Evolutionary conservation across 2,888 invertebrate genomes (phyloP), one percentile per base, ranked within the genome.

Genomic region (Troglohyphantes excavatus): DNA sequence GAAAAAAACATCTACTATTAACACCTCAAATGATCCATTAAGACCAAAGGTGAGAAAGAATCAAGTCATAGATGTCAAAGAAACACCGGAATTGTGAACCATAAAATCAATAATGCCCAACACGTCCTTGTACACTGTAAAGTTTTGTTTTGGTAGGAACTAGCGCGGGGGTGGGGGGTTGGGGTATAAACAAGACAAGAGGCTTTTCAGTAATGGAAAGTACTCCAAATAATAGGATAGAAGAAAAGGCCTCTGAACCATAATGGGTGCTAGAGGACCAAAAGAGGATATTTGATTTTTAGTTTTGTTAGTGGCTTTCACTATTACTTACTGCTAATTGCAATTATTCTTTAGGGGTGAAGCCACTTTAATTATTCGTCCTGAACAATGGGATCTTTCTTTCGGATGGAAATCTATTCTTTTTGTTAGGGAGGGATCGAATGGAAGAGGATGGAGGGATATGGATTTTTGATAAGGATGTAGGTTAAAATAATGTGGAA

Each of bases 311-410:
- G 53, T n/a, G 9, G 53, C 53, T 53, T 53, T 53, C 53, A 53
- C 53, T 13, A 53, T 53, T 53, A 53, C 53, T 53, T 53, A 53
- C 53, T 53, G 53, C 53, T 53, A 53, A 53, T 53, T 53, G 53
- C 53, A 53, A 53, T 53, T 53, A 53, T 53, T n/a, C n/a, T 53
- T 53, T 53, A 17, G n/a, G n/a, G 53, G 53, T 53, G 53, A 53
- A n/a, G 53, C 17, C 53, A 53, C 53, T 53, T 53, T 53, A 53
- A 53, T 53, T 53, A 53, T 53, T 53, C 53, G 5, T 17, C 13
- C 53, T 5, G 53, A 53, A 53, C 53, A 53, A 53, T 17, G 53
- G 53, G 17, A 53, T 53, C 2, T 53, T 53, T 53, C 53, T 53
- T 53, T 53, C 1, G n/a, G 53, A n/a, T 2, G 53, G 53, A 53